Evolutionary conservation across 2,797 vertebrate genomes (phyloP).

Genomic region (Enteromius unitaeniatus): DNA sequence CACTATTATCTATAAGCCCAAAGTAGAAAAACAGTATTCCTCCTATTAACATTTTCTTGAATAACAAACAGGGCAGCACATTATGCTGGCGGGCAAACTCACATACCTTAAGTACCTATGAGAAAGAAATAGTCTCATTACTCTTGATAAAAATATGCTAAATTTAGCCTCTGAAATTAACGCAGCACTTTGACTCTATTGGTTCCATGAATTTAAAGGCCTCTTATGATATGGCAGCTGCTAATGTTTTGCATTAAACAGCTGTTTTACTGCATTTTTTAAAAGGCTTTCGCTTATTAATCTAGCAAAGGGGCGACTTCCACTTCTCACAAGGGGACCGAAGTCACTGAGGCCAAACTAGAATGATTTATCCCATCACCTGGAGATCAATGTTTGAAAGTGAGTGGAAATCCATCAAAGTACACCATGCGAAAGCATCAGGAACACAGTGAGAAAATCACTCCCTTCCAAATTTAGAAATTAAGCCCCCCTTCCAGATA

Average conservation of each 20-base stretch:
- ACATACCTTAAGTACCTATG: neutral
- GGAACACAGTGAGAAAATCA: slow-evolving; percentile 50
- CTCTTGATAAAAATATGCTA: slow-evolving; percentile 19
- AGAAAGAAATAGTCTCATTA: neutral
- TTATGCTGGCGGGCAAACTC: neutral
- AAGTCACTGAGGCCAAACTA: slow-evolving; percentile 23
- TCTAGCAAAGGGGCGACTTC: neutral
- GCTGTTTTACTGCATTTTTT: slow-evolving; percentile 26
- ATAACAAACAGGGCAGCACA: neutral
- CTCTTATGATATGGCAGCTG: slow-evolving; percentile 22
- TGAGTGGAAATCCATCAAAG: slow-evolving; percentile 73
- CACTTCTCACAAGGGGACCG: slow-evolving; percentile 14
- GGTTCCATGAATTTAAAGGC: slow-evolving; percentile 1
- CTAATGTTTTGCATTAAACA: slow-evolving; percentile 36
- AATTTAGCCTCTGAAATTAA: slow-evolving; percentile 26
- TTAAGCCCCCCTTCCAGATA: slow-evolving; percentile 59
- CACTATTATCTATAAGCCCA: neutral
- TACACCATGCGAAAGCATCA: slow-evolving; percentile 72
- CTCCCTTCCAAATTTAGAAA: slow-evolving; percentile 71
- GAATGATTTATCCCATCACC: slow-evolving; percentile 67
- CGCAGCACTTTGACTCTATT: slow-evolving; percentile 32
- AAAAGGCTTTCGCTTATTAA: slow-evolving; percentile 34
- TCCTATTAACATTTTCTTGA: slow-evolving; percentile 2
- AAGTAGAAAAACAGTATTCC: neutral
- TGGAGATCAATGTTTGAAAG: slow-evolving; percentile 73